phyloP scores from a whole-genome alignment of 1,140 invertebrate species.

The Eupristina koningsbergeri region DNA sequence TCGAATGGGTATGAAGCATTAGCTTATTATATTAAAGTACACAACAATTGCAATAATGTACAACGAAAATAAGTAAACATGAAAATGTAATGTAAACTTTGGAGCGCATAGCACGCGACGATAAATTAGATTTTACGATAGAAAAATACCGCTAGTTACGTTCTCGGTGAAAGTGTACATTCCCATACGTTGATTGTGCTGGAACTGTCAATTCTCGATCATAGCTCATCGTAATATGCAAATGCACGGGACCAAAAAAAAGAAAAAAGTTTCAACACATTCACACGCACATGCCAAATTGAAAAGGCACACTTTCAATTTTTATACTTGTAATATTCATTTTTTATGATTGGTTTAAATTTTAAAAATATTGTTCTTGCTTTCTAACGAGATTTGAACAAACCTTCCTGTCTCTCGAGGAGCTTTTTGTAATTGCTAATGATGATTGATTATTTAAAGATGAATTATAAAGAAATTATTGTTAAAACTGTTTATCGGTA shows the following conservation, averaged over 20 bases:
- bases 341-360: too few species aligned
- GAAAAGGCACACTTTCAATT: too few species aligned
- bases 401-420: too few species aligned
- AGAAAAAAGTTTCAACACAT: too few species aligned
- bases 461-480: too few species aligned
- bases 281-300: too few species aligned
- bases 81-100: background rate
- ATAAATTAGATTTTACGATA: conserved; percentile 59
- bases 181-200: conserved; percentile 39
- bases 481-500: too few species aligned
- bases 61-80: background rate
- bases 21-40: background rate
- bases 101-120: conserved; percentile 16
- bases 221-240: conserved; percentile 33
- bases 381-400: too few species aligned
- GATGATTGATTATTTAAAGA: too few species aligned
- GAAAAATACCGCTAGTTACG: conserved; percentile 57
- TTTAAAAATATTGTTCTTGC: too few species aligned
- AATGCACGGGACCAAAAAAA: background rate
- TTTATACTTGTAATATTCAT: too few species aligned
- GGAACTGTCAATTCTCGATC: conserved; percentile 30
- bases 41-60: background rate
- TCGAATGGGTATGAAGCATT: background rate
- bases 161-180: conserved; percentile 63
- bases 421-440: too few species aligned